A percentile compares a stretch with the other conserved stretches of the same genome.
Evolutionary conservation across 2,888 invertebrate genomes (phyloP).

Genomic region (Octonoba sinensis): DNA sequence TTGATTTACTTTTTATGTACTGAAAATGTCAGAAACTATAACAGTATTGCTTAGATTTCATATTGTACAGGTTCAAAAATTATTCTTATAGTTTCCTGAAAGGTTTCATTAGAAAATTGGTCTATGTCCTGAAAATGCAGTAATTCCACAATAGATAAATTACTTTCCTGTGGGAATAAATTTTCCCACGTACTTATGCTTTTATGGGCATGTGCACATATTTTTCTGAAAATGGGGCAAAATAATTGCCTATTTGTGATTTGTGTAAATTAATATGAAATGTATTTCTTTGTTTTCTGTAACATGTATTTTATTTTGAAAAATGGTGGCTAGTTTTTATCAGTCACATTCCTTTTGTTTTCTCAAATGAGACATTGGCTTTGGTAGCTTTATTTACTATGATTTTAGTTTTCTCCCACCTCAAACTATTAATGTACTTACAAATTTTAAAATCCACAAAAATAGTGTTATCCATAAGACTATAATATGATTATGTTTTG

Average conservation of each 20-base stretch:
- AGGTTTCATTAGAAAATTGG: not conserved
- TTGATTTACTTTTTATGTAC: constrained; percentile 15
- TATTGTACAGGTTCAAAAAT: constrained; percentile 1
- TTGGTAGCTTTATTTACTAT: constrained; percentile 22
- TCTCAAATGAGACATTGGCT: constrained; percentile 19
- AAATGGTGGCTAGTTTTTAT: constrained; percentile 19
- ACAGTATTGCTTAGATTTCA: constrained; percentile 12
- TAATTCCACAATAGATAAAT: too few species aligned
- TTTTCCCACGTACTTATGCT: too few species aligned
- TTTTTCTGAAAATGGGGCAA: too few species aligned
- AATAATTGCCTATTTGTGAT: too few species aligned
- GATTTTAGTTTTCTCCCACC: not conserved
- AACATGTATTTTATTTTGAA: constrained; percentile 41
- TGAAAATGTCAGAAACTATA: constrained; percentile 14
- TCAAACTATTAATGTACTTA: not conserved
- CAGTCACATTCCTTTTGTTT: constrained; percentile 21
- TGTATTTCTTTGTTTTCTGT: constrained; percentile 24
- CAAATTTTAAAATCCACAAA: too few species aligned
- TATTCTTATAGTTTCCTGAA: too few species aligned
- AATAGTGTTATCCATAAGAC: too few species aligned
- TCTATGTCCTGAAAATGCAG: not conserved
- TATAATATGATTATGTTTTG: too few species aligned
- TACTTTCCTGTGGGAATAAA: too few species aligned
- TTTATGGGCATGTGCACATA: too few species aligned
- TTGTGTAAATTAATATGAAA: too few species aligned